Conservation (phyloP, 2,113 vertebrate genomes). For the Amphiprion percula region DNA sequence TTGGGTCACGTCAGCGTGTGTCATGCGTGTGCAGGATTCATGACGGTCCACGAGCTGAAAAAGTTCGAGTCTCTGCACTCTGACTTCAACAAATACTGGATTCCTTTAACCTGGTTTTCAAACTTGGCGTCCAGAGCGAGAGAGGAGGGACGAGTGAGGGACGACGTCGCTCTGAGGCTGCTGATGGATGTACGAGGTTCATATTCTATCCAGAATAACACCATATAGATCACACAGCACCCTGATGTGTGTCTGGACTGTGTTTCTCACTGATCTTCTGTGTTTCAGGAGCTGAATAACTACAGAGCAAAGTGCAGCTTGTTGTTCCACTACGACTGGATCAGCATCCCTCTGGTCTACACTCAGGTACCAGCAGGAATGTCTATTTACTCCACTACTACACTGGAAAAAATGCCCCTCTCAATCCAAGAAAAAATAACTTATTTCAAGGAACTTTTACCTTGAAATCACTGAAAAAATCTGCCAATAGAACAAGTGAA, state of each 20-base stretch:
- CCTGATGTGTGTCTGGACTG: conserved; percentile 50
- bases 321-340: conserved; percentile 94
- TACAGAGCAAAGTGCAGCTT: conserved; percentile 91
- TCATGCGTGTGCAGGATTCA: conserved; percentile 85
- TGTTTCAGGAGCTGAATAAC: conserved; percentile 90
- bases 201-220: too few relatives aligned
- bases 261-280: background rate
- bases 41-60: conserved; percentile 86
- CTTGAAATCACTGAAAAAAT: too few relatives aligned
- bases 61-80: conserved; percentile 89
- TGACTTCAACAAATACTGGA: conserved; percentile 95
- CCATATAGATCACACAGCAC: too few relatives aligned
- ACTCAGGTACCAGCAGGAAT: conserved; percentile 84
- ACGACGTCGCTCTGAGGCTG: conserved; percentile 89
- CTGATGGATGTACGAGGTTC: conserved; percentile 86
- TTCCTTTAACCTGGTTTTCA: conserved; percentile 92
- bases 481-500: too few relatives aligned
- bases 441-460: too few relatives aligned
- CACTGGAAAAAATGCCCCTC: too few relatives aligned
- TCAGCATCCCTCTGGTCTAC: conserved; percentile 93
- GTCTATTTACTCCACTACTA: too few relatives aligned
- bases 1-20: background rate
- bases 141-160: conserved; percentile 85
- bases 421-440: too few relatives aligned
- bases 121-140: conserved; percentile 89